Percentiles rank a stretch among this genome's conserved stretches.
Evolutionary conservation across 1,140 invertebrate species (phyloP).

Genomic region (Pseudoatta argentina): DNA sequence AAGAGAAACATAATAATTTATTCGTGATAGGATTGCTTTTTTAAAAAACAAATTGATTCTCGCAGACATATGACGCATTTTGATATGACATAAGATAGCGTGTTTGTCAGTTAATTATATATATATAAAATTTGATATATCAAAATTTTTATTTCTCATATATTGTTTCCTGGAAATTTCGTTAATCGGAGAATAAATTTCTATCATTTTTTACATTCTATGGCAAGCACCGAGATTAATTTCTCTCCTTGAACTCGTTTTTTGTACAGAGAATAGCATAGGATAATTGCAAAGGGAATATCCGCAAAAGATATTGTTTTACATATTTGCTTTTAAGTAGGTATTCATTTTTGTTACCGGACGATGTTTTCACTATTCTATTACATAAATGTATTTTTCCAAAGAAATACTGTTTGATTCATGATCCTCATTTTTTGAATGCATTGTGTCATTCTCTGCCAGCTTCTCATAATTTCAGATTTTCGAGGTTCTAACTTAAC

Average conservation of each 20-base stretch:
- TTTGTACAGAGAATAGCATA: not conserved
- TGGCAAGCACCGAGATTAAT: slow-evolving; percentile 5
- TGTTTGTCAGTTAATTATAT: slow-evolving; percentile 6
- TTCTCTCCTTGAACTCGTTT: slow-evolving; percentile 11
- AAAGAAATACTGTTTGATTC: slow-evolving; percentile 14
- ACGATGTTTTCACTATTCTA: not conserved
- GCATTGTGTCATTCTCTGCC: not conserved
- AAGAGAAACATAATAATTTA: not conserved
- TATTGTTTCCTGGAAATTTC: not conserved
- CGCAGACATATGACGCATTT: not conserved
- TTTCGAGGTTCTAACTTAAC: not conserved
- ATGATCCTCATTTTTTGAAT: not conserved
- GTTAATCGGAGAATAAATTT: not conserved
- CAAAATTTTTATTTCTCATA: slow-evolving; percentile 2
- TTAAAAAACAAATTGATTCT: not conserved
- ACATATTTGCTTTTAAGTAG: not conserved
- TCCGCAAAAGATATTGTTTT: too few relatives aligned
- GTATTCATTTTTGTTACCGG: not conserved
- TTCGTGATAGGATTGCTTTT: not conserved
- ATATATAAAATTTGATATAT: slow-evolving; percentile 24
- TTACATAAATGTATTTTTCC: not conserved
- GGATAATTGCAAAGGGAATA: not conserved
- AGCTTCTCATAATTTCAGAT: slow-evolving; percentile 18
- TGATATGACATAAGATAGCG: not conserved
- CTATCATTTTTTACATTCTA: not conserved